phyloP scores from a whole-genome alignment of 2,113 vertebrate genomes.

The Forbesichthys papilliferus region DNA sequence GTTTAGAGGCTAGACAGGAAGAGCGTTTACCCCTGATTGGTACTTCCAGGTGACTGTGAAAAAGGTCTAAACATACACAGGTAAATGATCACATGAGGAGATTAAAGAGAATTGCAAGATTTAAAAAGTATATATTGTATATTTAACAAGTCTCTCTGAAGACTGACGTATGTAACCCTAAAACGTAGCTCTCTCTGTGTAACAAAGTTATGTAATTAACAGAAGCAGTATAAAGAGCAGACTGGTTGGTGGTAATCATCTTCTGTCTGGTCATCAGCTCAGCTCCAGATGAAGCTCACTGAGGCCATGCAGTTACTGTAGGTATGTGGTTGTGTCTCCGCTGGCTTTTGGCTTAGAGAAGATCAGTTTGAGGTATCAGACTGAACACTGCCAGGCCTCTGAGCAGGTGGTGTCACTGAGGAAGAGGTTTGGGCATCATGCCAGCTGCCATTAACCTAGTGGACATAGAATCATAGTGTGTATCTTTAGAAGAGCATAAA shows the following conservation, averaged over 20 bases:
- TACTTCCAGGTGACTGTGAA: too few species aligned
- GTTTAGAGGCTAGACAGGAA: too few species aligned
- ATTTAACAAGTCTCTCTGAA: not conserved
- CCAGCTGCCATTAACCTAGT: constrained; percentile 87
- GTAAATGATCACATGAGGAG: not conserved
- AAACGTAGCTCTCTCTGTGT: not conserved
- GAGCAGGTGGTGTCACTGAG: constrained; percentile 88
- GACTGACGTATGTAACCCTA: not conserved
- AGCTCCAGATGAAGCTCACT: constrained; percentile 78
- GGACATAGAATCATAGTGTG: constrained; percentile 53
- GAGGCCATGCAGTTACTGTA: constrained; percentile 43
- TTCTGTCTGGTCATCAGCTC: constrained; percentile 20
- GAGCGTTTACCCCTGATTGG: too few species aligned
- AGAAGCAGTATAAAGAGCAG: constrained; percentile 14
- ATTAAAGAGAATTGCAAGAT: not conserved
- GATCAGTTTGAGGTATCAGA: constrained; percentile 90
- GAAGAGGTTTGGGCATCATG: constrained; percentile 87
- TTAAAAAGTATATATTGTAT: constrained; percentile 4
- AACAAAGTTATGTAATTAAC: not conserved
- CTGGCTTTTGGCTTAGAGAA: constrained; percentile 28
- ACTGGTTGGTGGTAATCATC: constrained; percentile 38
- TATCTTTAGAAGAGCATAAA: too few species aligned
- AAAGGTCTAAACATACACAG: not conserved
- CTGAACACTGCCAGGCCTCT: constrained; percentile 89
- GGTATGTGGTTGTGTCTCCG: constrained; percentile 12